Evolutionary conservation across 35 echinoderm and acorn worm genomes (phyloP).

Genomic region (Ophiothrix spiculata): DNA sequence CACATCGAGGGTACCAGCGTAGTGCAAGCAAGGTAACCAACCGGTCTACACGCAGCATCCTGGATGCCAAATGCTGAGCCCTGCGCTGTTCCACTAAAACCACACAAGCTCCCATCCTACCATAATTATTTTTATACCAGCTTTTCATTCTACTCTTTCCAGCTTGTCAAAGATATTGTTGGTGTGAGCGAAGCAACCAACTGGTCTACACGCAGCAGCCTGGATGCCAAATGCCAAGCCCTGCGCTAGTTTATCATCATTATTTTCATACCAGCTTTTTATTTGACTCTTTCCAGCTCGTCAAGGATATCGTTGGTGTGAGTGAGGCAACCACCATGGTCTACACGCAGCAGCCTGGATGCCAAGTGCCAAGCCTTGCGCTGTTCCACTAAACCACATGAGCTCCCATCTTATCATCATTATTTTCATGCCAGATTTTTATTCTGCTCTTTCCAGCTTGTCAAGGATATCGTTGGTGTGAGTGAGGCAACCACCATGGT

Average conservation of each 20-base stretch:
- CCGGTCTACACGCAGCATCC: slow-evolving; percentile 44
- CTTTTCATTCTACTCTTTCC: no score
- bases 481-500: slow-evolving; percentile 75
- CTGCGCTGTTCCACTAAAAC: slow-evolving; percentile 65
- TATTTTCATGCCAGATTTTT: slow-evolving; percentile 32
- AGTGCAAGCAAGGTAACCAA: slow-evolving; percentile 71
- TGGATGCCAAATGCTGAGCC: slow-evolving; percentile 48
- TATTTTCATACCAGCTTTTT: no score
- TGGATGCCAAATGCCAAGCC: slow-evolving; percentile 55
- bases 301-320: slow-evolving; percentile 64
- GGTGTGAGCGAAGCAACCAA: slow-evolving; percentile 79
- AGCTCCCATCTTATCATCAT: slow-evolving; percentile 48
- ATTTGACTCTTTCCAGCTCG: slow-evolving; percentile 57
- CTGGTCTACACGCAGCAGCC: slow-evolving; percentile 51
- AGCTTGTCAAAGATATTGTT: slow-evolving; percentile 65
- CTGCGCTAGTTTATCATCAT: no score
- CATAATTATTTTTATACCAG: no score
- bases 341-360: slow-evolving; percentile 37
- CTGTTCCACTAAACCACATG: no score
- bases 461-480: slow-evolving; percentile 64
- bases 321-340: slow-evolving; percentile 77
- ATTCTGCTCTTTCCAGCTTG: slow-evolving; percentile 47
- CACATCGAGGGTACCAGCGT: no score
- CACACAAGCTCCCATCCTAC: no score
- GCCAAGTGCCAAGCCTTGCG: slow-evolving; percentile 62